phyloP scores from a whole-genome alignment of 2,113 vertebrate genomes.

The Petromus typicus region DNA sequence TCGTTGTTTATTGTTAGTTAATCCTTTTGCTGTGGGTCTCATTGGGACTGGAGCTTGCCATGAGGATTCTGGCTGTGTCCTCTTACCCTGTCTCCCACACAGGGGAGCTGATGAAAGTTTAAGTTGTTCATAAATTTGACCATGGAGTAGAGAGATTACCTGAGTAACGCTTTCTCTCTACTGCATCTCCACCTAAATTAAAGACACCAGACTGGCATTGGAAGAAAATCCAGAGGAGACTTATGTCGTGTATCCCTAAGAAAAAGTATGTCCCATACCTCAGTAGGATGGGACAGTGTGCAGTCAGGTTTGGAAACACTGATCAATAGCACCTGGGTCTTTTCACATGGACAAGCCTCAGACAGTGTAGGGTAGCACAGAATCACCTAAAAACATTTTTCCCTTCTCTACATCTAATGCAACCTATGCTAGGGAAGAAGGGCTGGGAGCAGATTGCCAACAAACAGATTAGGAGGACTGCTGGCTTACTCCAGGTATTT shows the following conservation, averaged over 20 bases:
- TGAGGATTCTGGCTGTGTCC: too few species aligned
- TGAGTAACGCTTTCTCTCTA: background rate
- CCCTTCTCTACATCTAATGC: too few species aligned
- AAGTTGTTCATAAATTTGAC: background rate
- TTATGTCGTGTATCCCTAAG: background rate
- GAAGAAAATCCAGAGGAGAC: background rate
- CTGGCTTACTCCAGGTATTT: background rate
- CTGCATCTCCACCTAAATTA: background rate
- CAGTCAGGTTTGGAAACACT: background rate
- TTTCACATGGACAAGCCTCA: background rate
- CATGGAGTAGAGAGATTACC: background rate
- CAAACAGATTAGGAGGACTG: too few species aligned
- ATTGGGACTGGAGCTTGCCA: too few species aligned
- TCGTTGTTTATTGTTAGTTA: too few species aligned
- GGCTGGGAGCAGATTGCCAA: too few species aligned
- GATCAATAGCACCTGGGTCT: background rate
- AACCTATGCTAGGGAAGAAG: background rate
- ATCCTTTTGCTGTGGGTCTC: too few species aligned
- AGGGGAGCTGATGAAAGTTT: background rate
- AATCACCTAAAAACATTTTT: background rate
- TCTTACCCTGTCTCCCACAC: too few species aligned
- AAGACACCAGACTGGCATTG: background rate
- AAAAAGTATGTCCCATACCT: background rate
- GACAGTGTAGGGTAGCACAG: rapidly evolving
- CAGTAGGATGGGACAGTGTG: background rate